phyloP scores from a whole-genome alignment of 2,888 invertebrate species.

The Acleris sparsana region DNA sequence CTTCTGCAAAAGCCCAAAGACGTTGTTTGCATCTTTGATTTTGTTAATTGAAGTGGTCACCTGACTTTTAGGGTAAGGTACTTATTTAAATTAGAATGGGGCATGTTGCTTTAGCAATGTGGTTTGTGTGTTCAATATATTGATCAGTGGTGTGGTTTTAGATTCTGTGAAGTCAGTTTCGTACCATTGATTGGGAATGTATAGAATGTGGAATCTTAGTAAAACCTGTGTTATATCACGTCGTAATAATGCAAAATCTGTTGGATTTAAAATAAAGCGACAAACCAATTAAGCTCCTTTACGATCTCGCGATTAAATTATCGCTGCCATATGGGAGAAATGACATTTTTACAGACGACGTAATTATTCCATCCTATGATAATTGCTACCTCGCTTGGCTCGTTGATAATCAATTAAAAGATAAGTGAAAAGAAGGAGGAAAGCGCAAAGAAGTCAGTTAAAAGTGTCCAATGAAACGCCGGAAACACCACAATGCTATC shows the following conservation, averaged over 20 bases:
- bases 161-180: neutral
- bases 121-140: neutral
- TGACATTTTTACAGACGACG: too few relatives aligned
- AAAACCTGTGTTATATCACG: too few relatives aligned
- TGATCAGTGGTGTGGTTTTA: neutral
- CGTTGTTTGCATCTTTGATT: conserved; percentile 35
- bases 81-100: conserved; percentile 33
- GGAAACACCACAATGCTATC: conserved; percentile 24
- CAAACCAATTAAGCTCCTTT: too few relatives aligned
- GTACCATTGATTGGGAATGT: too few relatives aligned
- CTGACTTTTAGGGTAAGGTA: conserved; percentile 15
- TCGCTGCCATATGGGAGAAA: too few relatives aligned
- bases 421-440: neutral
- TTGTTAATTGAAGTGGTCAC: conserved; percentile 33
- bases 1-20: conserved; percentile 39
- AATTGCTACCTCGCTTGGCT: too few relatives aligned
- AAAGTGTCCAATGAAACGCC: conserved; percentile 5
- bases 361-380: too few relatives aligned
- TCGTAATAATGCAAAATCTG: too few relatives aligned
- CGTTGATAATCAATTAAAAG: neutral
- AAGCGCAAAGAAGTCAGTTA: neutral
- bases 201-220: too few relatives aligned
- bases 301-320: too few relatives aligned
- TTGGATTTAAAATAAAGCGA: too few relatives aligned
- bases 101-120: neutral